phyloP scores from a whole-genome alignment of 2,797 vertebrate species.

The Propithecus deckenii region DNA sequence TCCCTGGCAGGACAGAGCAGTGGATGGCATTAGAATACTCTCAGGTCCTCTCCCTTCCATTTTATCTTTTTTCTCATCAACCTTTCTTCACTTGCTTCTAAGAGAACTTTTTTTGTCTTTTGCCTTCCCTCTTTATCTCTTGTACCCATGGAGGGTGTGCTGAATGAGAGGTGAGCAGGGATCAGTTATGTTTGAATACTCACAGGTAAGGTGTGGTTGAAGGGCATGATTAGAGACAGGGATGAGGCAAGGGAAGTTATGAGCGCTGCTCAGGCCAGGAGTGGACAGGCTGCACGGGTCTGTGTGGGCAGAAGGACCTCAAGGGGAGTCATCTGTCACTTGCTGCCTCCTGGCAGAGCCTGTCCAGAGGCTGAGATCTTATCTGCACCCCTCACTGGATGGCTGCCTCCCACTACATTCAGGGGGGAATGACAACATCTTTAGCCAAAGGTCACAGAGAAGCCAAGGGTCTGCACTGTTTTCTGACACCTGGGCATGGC shows the following conservation, averaged over 20 bases:
- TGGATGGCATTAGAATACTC: no score
- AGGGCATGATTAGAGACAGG: background rate
- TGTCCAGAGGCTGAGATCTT: no score
- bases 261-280: rapidly evolving
- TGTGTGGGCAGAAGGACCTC: background rate
- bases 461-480: background rate
- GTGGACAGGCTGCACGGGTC: background rate
- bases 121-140: background rate
- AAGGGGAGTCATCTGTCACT: background rate
- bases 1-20: background rate
- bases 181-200: background rate
- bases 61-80: background rate
- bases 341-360: background rate
- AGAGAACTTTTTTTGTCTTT: background rate
- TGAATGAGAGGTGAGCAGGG: background rate
- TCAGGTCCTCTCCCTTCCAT: background rate
- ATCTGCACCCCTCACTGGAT: background rate
- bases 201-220: background rate
- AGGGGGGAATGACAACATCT: background rate
- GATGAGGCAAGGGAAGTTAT: background rate
- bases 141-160: rapidly evolving
- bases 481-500: background rate
- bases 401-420: background rate
- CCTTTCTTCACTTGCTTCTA: background rate
- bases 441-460: background rate